These are phyloP conservation scores for Sepiola atlantica DNA, from an alignment of 2,888 invertebrate species.

Conservation along the genomic window DNA sequence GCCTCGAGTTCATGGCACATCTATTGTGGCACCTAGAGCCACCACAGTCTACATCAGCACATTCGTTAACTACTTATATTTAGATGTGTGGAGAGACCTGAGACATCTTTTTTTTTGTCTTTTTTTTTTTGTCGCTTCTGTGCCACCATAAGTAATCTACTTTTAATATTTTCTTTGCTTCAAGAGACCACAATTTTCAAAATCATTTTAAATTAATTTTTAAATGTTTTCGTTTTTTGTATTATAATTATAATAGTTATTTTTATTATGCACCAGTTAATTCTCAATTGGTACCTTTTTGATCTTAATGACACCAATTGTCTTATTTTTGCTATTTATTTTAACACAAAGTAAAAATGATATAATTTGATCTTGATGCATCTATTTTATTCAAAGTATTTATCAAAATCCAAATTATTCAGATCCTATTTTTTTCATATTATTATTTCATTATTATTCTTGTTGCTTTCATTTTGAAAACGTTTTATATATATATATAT, in stretches of 20 bases:
- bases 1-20: conserved; percentile 67
- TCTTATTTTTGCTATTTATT: neutral
- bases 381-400: neutral
- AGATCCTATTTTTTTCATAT: neutral
- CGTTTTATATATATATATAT: neutral
- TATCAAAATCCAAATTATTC: neutral
- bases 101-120: neutral
- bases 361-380: neutral
- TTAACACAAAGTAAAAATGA: neutral
- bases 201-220: neutral
- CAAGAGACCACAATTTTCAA: conserved; percentile 45
- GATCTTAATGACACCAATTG: neutral
- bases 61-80: neutral
- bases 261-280: too few species aligned
- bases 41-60: conserved; percentile 33
- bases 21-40: conserved; percentile 67
- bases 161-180: neutral
- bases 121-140: neutral
- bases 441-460: neutral
- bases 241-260: neutral
- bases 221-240: neutral
- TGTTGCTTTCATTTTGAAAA: neutral
- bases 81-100: neutral
- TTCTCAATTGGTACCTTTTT: neutral
- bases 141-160: conserved; percentile 10